Base-by-base conservation (phyloP, 1,140 invertebrate genomes). In the Onthophagus taurus region DNA sequence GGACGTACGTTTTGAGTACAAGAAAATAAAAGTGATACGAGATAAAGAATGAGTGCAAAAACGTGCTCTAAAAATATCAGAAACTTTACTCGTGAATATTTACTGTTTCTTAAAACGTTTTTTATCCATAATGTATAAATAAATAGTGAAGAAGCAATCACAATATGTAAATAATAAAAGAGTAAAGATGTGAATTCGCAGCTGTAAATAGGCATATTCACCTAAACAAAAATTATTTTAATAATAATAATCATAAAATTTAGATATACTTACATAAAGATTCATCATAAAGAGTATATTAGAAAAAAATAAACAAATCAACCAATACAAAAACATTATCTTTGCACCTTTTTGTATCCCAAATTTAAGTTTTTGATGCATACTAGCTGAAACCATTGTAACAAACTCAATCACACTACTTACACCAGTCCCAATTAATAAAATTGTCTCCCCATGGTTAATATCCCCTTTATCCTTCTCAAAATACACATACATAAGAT, bases 151-250 rank as follows among this genome's bases (percentile, higher is more conserved):
- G 74, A 74, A 0, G 74, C 69, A 33, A 76, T 74, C 0, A 76
- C 72, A 21, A 82, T 65, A 54, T 82, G 77, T 7, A 80, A 69
- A 59, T 81, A 83, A 59, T 82, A 78, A 9, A 83, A 61, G 3
- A 79, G 59, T 6, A 83, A 53, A 1, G 80, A 77, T 13, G 80
- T 72, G 9, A 72, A 67, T 49, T 78, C 69, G 53, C 80, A 83
- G 48, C 74, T 69, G 4, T 71, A 61, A 42, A 62, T 61, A 21
- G 70, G 73, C 50, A 74, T 73, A 0, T 74, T 73, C 6, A 76
- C 74, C 76, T 81, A 59, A 39, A 64, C 46, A 18, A 53, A 52
- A 36, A 44, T 48, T 24, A 13, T 41, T 16, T 26, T 12, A 26
- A 16, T 17, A 4, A 26, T 14, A 13, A 24, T 41, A 29, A 26